Evolutionary conservation across 2,888 invertebrate species (phyloP).

Genomic region (Lacanobia oleracea): DNA sequence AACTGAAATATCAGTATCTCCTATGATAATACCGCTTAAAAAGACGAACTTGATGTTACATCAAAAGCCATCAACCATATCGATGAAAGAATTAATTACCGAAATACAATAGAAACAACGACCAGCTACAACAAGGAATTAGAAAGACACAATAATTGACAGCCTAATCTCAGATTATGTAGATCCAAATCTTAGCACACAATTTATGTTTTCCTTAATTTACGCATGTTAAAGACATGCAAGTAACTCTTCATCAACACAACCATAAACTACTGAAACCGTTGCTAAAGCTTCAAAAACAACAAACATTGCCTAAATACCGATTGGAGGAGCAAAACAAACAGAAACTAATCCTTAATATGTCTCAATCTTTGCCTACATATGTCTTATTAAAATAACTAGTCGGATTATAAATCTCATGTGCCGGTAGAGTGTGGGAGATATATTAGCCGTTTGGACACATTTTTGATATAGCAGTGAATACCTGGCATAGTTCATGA

Average conservation of each 20-base stretch:
- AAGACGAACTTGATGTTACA: background rate
- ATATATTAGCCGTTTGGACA: constrained; percentile 64
- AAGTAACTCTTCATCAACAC: constrained; percentile 29
- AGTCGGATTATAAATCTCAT: constrained; percentile 74
- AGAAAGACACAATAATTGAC: background rate
- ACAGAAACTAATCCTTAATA: constrained; percentile 52
- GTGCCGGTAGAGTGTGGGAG: constrained; percentile 76
- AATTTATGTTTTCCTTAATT: background rate
- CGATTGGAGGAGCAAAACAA: constrained; percentile 46
- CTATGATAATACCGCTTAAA: no score
- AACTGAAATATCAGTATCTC: no score
- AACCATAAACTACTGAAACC: constrained; percentile 21
- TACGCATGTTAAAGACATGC: background rate
- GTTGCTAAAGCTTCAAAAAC: constrained; percentile 48
- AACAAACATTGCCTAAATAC: constrained; percentile 51
- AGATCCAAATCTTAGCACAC: background rate
- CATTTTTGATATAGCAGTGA: constrained; percentile 62
- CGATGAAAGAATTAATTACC: background rate
- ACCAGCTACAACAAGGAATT: background rate
- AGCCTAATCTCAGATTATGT: background rate
- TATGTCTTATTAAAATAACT: constrained; percentile 75
- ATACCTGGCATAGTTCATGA: constrained; percentile 63
- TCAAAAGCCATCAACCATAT: background rate
- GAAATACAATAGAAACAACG: background rate
- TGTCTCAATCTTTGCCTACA: constrained; percentile 72